Percentiles rank a stretch among this genome's conserved stretches.
phyloP scores from a whole-genome alignment of 2,113 vertebrate species.

The Lucifuga dentata region DNA sequence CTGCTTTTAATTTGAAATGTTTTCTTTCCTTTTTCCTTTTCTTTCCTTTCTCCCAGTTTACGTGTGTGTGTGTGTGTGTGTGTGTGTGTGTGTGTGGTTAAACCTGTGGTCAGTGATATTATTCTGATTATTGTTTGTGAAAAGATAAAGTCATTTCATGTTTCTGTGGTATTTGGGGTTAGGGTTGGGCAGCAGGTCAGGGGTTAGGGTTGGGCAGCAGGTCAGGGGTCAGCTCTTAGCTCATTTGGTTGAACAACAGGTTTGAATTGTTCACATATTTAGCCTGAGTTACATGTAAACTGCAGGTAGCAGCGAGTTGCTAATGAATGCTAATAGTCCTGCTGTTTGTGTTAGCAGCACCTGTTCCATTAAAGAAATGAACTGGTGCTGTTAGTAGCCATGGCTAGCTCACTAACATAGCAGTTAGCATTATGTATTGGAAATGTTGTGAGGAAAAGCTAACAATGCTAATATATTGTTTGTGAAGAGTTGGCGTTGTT shows the following conservation, averaged over 20 bases:
- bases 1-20: conserved; percentile 40
- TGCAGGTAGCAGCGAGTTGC: too few relatives aligned
- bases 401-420: background rate
- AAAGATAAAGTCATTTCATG: conserved; percentile 59
- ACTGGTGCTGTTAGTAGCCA: background rate
- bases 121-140: conserved; percentile 66
- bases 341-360: background rate
- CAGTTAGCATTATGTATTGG: background rate
- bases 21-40: conserved; percentile 29
- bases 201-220: conserved; percentile 12
- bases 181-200: conserved; percentile 25
- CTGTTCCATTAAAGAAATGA: background rate
- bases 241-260: background rate
- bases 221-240: conserved; percentile 39
- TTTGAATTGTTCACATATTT: background rate
- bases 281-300: too few relatives aligned
- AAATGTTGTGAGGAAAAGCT: conserved; percentile 2
- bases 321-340: background rate
- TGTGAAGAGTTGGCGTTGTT: background rate
- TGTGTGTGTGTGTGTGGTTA: conserved; percentile 69
- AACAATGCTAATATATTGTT: background rate
- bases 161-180: conserved; percentile 21
- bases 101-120: conserved; percentile 59
- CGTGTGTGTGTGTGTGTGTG: conserved; percentile 27
- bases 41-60: conserved; percentile 30